Evolutionary conservation across 2,113 vertebrate species (phyloP).

Genomic region (Onychostoma macrolepis): DNA sequence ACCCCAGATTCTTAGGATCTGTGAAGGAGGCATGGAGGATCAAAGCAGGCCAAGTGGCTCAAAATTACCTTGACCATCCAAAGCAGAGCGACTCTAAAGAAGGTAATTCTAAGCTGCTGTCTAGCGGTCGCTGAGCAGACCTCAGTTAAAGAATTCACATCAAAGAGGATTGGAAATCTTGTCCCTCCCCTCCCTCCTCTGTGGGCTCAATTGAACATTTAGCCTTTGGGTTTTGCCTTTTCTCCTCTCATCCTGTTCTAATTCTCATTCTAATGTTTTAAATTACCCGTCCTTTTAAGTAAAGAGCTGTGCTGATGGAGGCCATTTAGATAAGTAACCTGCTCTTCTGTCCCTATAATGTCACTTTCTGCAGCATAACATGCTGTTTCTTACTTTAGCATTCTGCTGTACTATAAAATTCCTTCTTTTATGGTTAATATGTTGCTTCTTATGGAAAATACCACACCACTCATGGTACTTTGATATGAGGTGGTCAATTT

Average conservation of each 20-base stretch:
- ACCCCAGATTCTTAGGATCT: constrained; percentile 68
- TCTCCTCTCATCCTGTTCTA: constrained; percentile 22
- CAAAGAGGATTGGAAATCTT: constrained; percentile 69
- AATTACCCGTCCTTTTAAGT: constrained; percentile 43
- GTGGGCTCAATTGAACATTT: constrained; percentile 63
- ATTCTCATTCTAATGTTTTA: constrained; percentile 36
- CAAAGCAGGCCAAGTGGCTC: constrained; percentile 78
- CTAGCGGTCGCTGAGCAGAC: constrained; percentile 70
- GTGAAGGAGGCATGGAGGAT: constrained; percentile 71
- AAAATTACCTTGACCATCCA: constrained; percentile 79
- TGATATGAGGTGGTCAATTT: not conserved
- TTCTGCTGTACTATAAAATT: not conserved
- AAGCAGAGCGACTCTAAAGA: constrained; percentile 71
- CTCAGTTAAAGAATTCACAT: constrained; percentile 71
- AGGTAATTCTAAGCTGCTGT: constrained; percentile 71
- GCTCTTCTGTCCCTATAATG: constrained; percentile 2
- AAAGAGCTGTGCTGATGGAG: constrained; percentile 38
- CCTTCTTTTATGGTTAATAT: not conserved
- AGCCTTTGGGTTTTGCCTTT: constrained; percentile 54
- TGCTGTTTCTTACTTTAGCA: constrained; percentile 3
- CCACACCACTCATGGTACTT: not conserved
- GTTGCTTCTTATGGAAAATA: not conserved
- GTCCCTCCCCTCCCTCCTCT: constrained; percentile 61
- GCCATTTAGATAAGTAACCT: constrained; percentile 19
- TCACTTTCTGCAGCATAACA: not conserved